These are phyloP conservation scores for Anguilla marmorata DNA, from an alignment of 2,797 vertebrate genomes.

Conservation along the genomic window DNA sequence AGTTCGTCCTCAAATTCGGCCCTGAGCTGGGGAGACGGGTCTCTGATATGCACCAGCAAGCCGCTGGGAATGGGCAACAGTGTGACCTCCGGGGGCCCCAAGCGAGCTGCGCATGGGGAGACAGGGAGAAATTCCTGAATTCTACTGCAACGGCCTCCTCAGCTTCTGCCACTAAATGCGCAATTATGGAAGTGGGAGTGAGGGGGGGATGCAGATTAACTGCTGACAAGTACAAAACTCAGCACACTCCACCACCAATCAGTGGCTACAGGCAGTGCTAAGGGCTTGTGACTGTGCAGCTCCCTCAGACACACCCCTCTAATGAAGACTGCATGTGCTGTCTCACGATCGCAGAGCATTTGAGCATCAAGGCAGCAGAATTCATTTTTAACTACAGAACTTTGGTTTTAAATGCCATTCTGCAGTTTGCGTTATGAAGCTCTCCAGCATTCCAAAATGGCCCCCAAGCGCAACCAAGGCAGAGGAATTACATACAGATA, in stretches of 20 bases:
- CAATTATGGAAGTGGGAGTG: no score
- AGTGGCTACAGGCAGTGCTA: no score
- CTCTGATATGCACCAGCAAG: background rate
- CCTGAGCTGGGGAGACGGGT: background rate
- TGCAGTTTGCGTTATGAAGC: no score
- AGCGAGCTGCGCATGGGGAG: conserved; percentile 11
- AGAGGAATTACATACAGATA: background rate
- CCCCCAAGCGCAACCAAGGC: background rate
- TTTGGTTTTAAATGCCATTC: background rate
- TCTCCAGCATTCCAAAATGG: background rate
- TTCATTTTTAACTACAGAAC: background rate
- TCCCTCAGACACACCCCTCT: no score
- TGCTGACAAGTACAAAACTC: no score
- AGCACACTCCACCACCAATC: no score
- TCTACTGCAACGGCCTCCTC: background rate
- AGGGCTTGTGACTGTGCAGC: no score
- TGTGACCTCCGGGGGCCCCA: conserved; percentile 19
- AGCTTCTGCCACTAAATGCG: no score
- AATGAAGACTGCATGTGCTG: no score
- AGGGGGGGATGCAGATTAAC: no score
- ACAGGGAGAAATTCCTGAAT: background rate
- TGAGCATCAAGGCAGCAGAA: background rate
- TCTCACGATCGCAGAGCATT: no score
- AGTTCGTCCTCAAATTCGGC: background rate
- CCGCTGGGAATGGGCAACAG: background rate